Percentiles rank a stretch among this genome's conserved stretches.
Evolutionary conservation across 1,140 invertebrate species (phyloP).

Genomic region (Drosophila teissieri): DNA sequence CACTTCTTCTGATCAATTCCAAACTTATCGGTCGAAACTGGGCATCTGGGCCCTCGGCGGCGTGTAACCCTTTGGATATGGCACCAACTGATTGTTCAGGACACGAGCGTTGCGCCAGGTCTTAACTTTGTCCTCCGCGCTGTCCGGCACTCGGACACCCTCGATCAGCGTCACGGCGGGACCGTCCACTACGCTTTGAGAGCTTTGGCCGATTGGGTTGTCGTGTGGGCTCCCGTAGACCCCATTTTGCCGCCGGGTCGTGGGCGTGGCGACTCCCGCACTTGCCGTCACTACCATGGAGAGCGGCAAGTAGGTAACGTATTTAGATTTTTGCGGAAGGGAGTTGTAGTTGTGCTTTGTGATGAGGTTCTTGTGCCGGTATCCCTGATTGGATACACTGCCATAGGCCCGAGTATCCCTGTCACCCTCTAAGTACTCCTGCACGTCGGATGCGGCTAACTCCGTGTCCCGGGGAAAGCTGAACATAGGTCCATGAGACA

Average conservation of each 20-base stretch:
- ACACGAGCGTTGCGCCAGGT: constrained; percentile 94
- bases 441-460: constrained; percentile 48
- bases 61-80: constrained; percentile 88
- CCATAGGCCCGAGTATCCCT: constrained; percentile 55
- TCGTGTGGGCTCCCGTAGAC: constrained; percentile 42
- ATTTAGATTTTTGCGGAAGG: constrained; percentile 62
- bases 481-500: constrained; percentile 30
- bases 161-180: constrained; percentile 88
- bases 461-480: constrained; percentile 56
- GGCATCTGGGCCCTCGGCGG: constrained; percentile 86
- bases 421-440: constrained; percentile 20
- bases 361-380: constrained; percentile 63
- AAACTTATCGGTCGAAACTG: constrained; percentile 75
- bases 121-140: constrained; percentile 90
- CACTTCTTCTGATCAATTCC: background rate
- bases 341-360: constrained; percentile 72
- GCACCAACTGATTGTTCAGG: constrained; percentile 91
- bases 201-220: constrained; percentile 72
- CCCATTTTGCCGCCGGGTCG: constrained; percentile 18
- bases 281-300: constrained; percentile 70
- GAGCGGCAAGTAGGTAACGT: constrained; percentile 67
- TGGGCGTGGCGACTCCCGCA: constrained; percentile 37
- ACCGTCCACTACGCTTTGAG: constrained; percentile 71
- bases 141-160: constrained; percentile 92
- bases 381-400: constrained; percentile 13